phyloP scores from a whole-genome alignment of 2,888 invertebrate genomes.

The Agrochola lychnidis region DNA sequence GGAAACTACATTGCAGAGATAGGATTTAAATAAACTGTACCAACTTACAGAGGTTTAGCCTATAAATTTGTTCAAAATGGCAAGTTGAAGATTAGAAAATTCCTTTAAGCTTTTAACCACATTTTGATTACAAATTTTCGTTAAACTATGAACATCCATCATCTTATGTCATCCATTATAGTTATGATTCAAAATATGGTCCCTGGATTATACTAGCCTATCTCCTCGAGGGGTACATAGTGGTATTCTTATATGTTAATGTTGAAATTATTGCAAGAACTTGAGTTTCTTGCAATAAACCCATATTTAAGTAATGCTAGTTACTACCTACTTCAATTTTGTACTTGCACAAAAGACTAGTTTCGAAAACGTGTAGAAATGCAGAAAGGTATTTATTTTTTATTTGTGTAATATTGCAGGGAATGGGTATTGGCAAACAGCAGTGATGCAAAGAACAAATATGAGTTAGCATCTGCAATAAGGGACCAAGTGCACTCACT shows the following conservation, averaged over 20 bases:
- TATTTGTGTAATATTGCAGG: slow-evolving; percentile 79
- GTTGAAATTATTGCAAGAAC: neutral
- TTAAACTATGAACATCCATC: too few relatives aligned
- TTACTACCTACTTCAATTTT: neutral
- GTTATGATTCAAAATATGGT: neutral
- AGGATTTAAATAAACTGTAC: neutral
- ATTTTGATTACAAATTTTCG: neutral
- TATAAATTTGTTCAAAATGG: neutral
- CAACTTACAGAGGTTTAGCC: neutral
- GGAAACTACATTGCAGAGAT: neutral
- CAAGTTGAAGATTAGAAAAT: neutral
- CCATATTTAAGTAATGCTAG: neutral
- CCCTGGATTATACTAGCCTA: neutral
- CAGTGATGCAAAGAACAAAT: slow-evolving; percentile 92
- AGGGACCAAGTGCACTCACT: slow-evolving; percentile 94
- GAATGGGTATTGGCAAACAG: slow-evolving; percentile 94
- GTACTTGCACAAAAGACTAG: neutral
- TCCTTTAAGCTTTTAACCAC: too few relatives aligned
- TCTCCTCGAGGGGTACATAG: neutral
- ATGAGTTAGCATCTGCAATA: slow-evolving; percentile 92
- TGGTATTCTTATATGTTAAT: neutral
- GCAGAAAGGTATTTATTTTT: neutral
- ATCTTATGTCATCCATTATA: too few relatives aligned
- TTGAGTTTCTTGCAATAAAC: neutral
- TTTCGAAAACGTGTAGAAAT: neutral